These are phyloP conservation scores for Nannoperca australis DNA, from an alignment of 2,797 vertebrate genomes.

Conservation along the genomic window DNA sequence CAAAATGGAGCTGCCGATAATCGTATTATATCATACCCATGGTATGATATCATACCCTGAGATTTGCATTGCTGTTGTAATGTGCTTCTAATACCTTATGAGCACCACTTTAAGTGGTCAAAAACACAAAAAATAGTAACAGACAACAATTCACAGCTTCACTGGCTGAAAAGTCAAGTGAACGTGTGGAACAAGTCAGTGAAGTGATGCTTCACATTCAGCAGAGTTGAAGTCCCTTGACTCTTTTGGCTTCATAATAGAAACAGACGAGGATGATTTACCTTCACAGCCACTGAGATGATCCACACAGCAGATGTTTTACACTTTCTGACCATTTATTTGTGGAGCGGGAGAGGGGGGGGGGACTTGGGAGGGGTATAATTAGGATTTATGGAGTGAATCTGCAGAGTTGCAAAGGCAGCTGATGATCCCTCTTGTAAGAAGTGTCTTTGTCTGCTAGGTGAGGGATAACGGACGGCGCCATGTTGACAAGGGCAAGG, in stretches of 20 bases:
- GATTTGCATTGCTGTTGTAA: constrained; percentile 13
- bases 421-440: constrained; percentile 92
- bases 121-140: constrained; percentile 8
- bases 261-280: constrained; percentile 90
- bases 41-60: not conserved
- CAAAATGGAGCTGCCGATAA: too few species aligned
- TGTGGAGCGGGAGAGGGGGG: constrained; percentile 82
- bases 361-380: constrained; percentile 84
- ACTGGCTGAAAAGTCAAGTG: constrained; percentile 49
- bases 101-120: constrained; percentile 15
- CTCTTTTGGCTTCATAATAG: constrained; percentile 73
- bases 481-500: constrained; percentile 93
- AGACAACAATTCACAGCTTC: constrained; percentile 41
- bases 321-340: constrained; percentile 99
- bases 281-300: constrained; percentile 93
- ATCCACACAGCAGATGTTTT: constrained; percentile 98
- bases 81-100: constrained; percentile 11
- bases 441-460: constrained; percentile 91
- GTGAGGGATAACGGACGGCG: constrained; percentile 94
- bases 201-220: constrained; percentile 71
- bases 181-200: constrained; percentile 51
- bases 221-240: constrained; percentile 66
- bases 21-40: too few species aligned
- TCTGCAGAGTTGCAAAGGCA: constrained; percentile 97
- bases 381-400: constrained; percentile 99